Evolutionary conservation across 2,113 vertebrate species (phyloP).

Genomic region (Lagopus leucura): DNA sequence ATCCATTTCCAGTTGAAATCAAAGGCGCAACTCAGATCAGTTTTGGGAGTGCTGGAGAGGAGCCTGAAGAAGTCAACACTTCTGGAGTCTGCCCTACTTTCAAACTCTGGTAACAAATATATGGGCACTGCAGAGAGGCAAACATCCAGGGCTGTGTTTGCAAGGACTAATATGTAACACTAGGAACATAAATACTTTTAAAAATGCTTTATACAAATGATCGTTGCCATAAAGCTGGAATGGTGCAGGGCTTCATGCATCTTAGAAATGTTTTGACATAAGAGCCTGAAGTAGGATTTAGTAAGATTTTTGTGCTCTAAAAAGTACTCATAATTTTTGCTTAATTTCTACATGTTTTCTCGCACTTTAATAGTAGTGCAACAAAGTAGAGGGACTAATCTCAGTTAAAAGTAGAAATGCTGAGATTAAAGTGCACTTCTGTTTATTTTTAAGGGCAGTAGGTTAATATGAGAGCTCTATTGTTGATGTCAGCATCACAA

Average conservation of each 20-base stretch:
- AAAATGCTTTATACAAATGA: constrained; percentile 31
- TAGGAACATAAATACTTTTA: constrained; percentile 51
- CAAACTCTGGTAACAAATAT: background rate
- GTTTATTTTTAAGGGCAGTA: constrained; percentile 76
- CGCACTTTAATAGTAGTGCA: constrained; percentile 53
- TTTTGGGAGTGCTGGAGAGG: background rate
- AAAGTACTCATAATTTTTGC: constrained; percentile 63
- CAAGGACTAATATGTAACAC: constrained; percentile 21
- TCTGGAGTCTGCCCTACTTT: background rate
- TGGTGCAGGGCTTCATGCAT: constrained; percentile 1
- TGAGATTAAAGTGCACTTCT: constrained; percentile 63
- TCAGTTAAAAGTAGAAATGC: constrained; percentile 71
- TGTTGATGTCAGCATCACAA: constrained; percentile 73
- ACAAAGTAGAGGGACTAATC: constrained; percentile 48
- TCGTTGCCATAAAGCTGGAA: constrained; percentile 18
- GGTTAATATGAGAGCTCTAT: constrained; percentile 61
- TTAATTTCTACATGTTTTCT: constrained; percentile 62
- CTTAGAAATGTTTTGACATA: constrained; percentile 69
- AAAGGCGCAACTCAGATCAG: accelerated
- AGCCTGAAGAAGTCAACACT: background rate
- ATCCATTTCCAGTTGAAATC: background rate
- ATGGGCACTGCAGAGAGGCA: background rate
- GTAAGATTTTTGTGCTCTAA: constrained; percentile 59
- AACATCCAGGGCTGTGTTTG: background rate
- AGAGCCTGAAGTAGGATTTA: constrained; percentile 58